phyloP scores from a whole-genome alignment of 92 coral and sea anemone species.

The Metridium senile region DNA sequence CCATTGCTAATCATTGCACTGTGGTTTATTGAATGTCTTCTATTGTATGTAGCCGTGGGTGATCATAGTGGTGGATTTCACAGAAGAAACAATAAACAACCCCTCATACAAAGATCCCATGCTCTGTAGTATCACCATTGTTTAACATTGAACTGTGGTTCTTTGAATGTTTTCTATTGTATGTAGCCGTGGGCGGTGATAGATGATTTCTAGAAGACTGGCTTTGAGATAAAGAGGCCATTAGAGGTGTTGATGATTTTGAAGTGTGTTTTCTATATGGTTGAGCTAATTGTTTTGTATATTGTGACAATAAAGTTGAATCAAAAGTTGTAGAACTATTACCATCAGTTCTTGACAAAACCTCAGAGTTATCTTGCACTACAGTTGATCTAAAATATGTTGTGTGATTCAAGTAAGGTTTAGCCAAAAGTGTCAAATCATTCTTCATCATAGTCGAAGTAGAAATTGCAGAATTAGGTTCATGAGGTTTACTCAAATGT shows the following conservation, averaged over 20 bases:
- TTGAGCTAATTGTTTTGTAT: background rate
- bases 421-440: too few species aligned
- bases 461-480: too few species aligned
- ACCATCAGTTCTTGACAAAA: background rate
- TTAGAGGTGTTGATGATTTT: background rate
- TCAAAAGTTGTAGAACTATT: background rate
- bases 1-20: constrained; percentile 2
- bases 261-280: constrained; percentile 5
- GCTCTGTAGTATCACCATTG: constrained; percentile 15
- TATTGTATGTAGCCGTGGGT: constrained; percentile 12
- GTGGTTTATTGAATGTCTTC: background rate
- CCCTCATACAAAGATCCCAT: constrained; percentile 26
- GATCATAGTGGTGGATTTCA: too few species aligned
- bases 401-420: too few species aligned
- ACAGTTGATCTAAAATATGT: too few species aligned
- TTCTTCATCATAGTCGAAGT: too few species aligned
- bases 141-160: background rate
- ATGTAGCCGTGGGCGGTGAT: constrained; percentile 9
- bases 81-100: background rate
- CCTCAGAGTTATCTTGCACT: background rate
- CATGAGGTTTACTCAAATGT: background rate
- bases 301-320: background rate
- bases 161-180: constrained; percentile 5
- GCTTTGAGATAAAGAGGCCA: background rate
- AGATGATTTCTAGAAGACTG: constrained; percentile 6